Evolutionary conservation across 1,140 invertebrate genomes (phyloP).

Genomic region (Sinella curviseta): DNA sequence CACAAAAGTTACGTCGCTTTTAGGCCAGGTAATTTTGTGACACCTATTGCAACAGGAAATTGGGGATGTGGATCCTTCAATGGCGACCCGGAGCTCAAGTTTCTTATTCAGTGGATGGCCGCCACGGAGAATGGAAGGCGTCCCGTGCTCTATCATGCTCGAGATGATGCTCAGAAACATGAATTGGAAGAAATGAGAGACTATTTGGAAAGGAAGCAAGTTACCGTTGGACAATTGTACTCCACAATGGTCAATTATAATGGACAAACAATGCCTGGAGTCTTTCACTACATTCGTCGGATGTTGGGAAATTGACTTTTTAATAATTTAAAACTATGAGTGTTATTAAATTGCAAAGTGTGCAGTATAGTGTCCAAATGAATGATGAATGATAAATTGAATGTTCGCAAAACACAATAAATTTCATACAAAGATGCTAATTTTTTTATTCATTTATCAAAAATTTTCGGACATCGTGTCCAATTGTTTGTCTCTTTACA

Average conservation of each 20-base stretch:
- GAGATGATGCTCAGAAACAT: not conserved
- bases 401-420: too few relatives aligned
- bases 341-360: too few relatives aligned
- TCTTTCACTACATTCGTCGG: too few relatives aligned
- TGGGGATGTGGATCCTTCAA: not conserved
- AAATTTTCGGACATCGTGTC: slow-evolving; percentile 58
- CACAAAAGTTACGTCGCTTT: not conserved
- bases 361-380: too few relatives aligned
- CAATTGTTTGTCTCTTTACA: slow-evolving; percentile 63
- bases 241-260: not conserved
- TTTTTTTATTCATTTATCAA: not conserved
- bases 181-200: not conserved
- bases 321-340: too few relatives aligned
- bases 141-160: not conserved
- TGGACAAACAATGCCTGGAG: too few relatives aligned
- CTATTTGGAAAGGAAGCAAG: not conserved
- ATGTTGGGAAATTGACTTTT: too few relatives aligned
- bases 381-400: too few relatives aligned
- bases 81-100: not conserved
- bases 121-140: not conserved
- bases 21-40: not conserved
- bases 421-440: too few relatives aligned
- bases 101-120: not conserved
- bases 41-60: not conserved
- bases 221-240: not conserved